phyloP scores from a whole-genome alignment of 2,888 invertebrate genomes.

The Tenthredo distinguenda region DNA sequence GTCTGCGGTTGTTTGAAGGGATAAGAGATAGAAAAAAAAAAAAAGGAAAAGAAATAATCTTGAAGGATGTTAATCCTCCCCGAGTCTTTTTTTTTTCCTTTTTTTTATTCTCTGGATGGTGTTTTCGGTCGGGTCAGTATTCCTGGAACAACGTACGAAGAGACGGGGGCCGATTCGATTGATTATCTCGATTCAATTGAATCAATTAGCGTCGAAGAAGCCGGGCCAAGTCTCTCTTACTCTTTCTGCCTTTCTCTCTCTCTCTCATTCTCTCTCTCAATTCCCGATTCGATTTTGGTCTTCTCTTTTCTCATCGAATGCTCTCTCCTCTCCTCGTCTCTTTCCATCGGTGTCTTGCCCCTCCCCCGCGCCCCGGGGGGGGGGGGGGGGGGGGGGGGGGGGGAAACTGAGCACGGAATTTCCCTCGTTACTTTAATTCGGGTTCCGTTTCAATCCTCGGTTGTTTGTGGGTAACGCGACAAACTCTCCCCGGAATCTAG shows the following conservation, averaged over 20 bases:
- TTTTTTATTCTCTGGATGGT: not conserved
- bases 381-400: too few species aligned
- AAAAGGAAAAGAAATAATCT: not conserved
- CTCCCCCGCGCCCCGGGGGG: not conserved
- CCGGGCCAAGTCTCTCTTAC: conserved; percentile 29
- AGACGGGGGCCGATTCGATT: conserved; percentile 33
- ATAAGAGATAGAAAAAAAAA: not conserved
- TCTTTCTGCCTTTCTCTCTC: not conserved
- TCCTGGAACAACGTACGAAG: conserved; percentile 1
- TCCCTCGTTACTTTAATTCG: conserved; percentile 48
- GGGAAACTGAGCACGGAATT: conserved; percentile 27
- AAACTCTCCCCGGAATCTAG: not conserved
- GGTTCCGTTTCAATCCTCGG: conserved; percentile 41
- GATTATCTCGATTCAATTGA: conserved; percentile 51
- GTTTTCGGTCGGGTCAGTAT: not conserved
- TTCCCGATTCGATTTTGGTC: not conserved
- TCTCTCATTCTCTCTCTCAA: not conserved
- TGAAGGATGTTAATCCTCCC: not conserved
- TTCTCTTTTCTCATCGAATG: not conserved
- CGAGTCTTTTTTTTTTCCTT: not conserved
- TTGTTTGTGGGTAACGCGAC: conserved; percentile 38
- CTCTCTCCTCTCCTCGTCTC: not conserved
- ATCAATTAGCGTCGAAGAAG: conserved; percentile 48
- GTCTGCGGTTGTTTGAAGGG: not conserved
- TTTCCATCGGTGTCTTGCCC: not conserved